Evolutionary conservation across 2,113 vertebrate species (phyloP), one percentile per base, ranked within the genome.

Genomic region (Gnathonemus echidnorhynchus): DNA sequence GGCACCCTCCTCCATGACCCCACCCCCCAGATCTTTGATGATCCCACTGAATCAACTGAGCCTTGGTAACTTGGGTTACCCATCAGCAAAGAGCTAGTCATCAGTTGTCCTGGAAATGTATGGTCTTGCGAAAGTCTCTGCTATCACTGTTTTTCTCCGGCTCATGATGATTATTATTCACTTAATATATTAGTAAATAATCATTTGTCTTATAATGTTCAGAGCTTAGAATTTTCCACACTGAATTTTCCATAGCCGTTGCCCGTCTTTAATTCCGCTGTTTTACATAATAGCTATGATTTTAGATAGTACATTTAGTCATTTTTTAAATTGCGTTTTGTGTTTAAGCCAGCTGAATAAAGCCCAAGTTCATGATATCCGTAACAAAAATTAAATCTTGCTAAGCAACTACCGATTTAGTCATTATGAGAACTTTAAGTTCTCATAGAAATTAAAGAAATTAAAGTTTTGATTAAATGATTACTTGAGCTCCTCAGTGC

Each of bases 231-330:
- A 80, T 80, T 80, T 85, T 85, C 42, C 39, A 24, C 3, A 70
- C n/a, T 70, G 62, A 70, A 70, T 31, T 70, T 85, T 85, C 42
- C 39, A 24, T 85, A 45, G 42, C 45, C 45, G 9, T 85, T n/a
- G 83, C 21, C 83, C 83, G 39, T 85, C 35, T 85, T 10, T 85
- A 85, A 85, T 85, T 85, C 83, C 4, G 9, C 42, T 85, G 83
- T 48, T 85, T 85, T 48, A 46, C 83, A 85, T 48, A 46, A 85
- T 85, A 85, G 21, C 83, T 80, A 80, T 80, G 35, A 80, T 80
- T 80, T 42, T 80, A 48, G 42, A 45, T 46, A 48, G 45, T 7
- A 85, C 45, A n/a, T 85, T 48, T 85, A 48, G 39, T 45, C 24
- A 85, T 45, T 85, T 48, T 85, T 46, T 46, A n/a, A 48, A 85